Conservation (phyloP, 2,888 invertebrate species). For the Isotomurus palustris region DNA sequence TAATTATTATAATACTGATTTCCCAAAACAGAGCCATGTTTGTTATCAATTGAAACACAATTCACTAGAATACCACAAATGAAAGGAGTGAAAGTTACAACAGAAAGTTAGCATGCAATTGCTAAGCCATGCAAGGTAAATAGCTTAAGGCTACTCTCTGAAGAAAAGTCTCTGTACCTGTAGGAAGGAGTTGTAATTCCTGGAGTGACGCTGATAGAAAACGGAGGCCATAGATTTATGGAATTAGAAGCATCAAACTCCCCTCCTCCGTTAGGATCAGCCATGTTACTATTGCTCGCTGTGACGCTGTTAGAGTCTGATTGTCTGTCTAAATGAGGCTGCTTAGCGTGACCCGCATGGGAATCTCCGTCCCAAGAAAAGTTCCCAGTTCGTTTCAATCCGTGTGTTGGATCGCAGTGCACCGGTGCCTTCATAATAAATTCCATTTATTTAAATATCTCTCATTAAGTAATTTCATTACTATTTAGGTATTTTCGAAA, state of each 20-base stretch:
- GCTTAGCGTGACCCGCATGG: constrained; percentile 57
- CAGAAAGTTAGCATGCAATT: too few species aligned
- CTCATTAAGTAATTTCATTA: not conserved
- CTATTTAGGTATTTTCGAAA: not conserved
- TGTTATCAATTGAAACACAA: too few species aligned
- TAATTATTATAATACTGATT: too few species aligned
- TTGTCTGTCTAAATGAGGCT: constrained; percentile 51
- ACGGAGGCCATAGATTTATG: constrained; percentile 60
- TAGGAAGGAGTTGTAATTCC: constrained; percentile 48
- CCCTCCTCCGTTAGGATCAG: not conserved
- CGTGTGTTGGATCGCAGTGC: constrained; percentile 49
- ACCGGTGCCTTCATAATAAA: not conserved
- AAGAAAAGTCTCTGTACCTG: constrained; percentile 14
- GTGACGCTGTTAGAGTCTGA: constrained; percentile 5
- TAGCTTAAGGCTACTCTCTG: not conserved
- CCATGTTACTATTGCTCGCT: not conserved
- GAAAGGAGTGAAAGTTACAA: too few species aligned
- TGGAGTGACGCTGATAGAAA: constrained; percentile 54
- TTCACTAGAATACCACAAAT: too few species aligned
- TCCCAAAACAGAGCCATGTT: too few species aligned
- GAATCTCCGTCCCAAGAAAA: constrained; percentile 59
- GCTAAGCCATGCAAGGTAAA: not conserved
- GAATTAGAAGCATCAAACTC: constrained; percentile 22
- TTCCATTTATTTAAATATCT: not conserved
- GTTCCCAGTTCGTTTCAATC: constrained; percentile 61